Evolutionary conservation across 2,113 vertebrate species (phyloP).

Genomic region (Lagenorhynchus albirostris): DNA sequence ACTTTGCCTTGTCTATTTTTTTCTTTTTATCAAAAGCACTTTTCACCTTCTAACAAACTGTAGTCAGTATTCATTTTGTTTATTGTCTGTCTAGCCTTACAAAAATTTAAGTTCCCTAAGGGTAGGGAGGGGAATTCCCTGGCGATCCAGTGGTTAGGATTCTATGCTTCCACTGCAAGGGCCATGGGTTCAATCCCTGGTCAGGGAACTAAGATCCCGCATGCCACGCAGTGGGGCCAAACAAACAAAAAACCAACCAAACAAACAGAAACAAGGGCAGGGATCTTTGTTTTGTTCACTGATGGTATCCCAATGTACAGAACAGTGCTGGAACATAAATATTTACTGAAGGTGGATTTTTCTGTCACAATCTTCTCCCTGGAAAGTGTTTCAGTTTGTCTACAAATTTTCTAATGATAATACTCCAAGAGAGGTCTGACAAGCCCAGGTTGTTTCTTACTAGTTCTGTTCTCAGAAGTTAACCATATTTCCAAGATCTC

Average conservation of each 20-base stretch:
- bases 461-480: not conserved
- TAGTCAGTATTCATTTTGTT: not conserved
- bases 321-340: not conserved
- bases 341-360: not conserved
- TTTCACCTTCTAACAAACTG: not conserved
- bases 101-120: not conserved
- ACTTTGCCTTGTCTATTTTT: not conserved
- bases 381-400: not conserved
- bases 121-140: not conserved
- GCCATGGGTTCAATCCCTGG: not conserved
- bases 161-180: not conserved
- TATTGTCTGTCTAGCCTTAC: not conserved
- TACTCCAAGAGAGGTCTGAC: not conserved
- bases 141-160: not conserved
- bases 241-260: not conserved
- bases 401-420: not conserved
- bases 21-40: not conserved
- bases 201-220: not conserved
- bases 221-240: not conserved
- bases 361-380: not conserved
- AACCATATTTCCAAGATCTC: not conserved
- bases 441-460: not conserved
- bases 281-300: not conserved
- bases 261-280: not conserved
- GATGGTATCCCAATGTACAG: not conserved